Evolutionary conservation across 2,797 vertebrate species (phyloP).

Genomic region (Uromys caudimaculatus): DNA sequence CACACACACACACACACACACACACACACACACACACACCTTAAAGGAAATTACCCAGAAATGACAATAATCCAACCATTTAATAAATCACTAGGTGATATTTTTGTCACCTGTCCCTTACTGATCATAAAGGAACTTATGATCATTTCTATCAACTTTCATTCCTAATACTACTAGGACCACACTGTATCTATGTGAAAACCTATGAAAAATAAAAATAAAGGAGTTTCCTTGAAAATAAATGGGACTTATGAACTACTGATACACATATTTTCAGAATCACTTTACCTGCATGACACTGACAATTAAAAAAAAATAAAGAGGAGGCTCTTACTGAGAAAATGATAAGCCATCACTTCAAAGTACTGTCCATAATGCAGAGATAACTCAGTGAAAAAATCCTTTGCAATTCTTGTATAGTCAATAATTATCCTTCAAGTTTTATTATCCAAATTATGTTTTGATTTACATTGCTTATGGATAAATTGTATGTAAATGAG

Average conservation of each 20-base stretch:
- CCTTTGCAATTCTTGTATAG: background rate
- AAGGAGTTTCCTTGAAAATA: background rate
- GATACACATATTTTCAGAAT: background rate
- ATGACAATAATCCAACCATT: background rate
- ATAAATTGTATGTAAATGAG: conserved; percentile 43
- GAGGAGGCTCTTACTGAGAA: background rate
- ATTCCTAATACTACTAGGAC: background rate
- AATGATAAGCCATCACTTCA: background rate
- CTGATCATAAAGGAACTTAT: background rate
- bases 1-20: background rate
- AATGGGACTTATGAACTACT: background rate
- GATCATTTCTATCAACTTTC: background rate
- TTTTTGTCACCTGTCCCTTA: background rate
- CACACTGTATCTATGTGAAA: background rate
- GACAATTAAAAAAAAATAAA: background rate
- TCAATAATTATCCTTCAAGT: background rate
- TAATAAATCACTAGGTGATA: background rate
- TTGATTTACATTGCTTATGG: conserved; percentile 18
- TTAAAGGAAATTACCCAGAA: background rate
- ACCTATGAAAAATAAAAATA: background rate
- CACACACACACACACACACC: background rate
- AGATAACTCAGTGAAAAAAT: background rate
- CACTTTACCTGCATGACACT: background rate
- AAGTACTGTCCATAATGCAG: background rate
- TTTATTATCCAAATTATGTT: conserved; percentile 41